Evolutionary conservation across 2,888 invertebrate species (phyloP).

Genomic region (Amiota mariae): DNA sequence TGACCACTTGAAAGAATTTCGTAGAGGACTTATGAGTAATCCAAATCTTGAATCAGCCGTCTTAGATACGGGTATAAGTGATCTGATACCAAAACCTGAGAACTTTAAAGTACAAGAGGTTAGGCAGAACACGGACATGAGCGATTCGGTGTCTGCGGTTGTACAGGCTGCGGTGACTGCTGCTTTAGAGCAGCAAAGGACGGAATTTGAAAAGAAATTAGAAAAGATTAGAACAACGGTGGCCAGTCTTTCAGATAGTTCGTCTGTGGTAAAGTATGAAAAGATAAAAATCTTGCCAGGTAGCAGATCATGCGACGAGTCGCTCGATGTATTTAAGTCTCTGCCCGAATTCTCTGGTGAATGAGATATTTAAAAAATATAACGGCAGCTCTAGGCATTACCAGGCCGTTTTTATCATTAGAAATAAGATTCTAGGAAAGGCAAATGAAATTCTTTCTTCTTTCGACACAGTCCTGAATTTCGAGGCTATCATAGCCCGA

Average conservation of each 20-base stretch:
- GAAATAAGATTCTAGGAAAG: slow-evolving; percentile 30
- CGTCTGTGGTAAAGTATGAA: not conserved
- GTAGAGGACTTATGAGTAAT: too few relatives aligned
- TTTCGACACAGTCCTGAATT: not conserved
- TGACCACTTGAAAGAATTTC: too few relatives aligned
- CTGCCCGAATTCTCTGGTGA: slow-evolving; percentile 21
- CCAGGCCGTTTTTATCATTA: slow-evolving; percentile 33
- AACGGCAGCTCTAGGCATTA: too few relatives aligned
- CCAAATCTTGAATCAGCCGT: too few relatives aligned
- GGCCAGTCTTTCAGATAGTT: not conserved
- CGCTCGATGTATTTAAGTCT: not conserved
- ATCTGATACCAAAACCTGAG: too few relatives aligned
- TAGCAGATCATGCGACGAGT: slow-evolving; percentile 1
- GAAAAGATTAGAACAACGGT: not conserved
- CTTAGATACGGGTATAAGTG: too few relatives aligned
- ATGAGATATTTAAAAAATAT: too few relatives aligned
- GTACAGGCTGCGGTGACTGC: not conserved
- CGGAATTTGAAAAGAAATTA: not conserved
- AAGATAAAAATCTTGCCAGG: not conserved
- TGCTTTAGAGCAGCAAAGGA: not conserved
- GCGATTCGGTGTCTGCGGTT: not conserved
- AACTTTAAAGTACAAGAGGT: too few relatives aligned
- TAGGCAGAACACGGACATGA: not conserved
- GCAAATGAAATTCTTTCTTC: slow-evolving; percentile 18
- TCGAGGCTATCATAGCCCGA: not conserved